Conservation (phyloP, 1,140 invertebrate genomes). For the Chrysomallon squamiferum region DNA sequence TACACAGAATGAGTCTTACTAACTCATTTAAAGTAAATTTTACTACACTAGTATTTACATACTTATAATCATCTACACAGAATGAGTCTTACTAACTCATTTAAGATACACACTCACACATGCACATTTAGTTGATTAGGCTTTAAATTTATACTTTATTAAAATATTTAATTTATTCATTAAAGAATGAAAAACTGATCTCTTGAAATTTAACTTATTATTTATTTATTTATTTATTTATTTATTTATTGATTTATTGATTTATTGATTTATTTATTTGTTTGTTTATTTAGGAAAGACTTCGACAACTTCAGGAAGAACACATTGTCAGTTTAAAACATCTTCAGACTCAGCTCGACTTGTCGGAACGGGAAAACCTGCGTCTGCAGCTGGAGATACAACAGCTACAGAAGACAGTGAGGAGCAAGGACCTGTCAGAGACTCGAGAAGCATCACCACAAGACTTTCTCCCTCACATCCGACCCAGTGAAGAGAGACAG, state of each 20-base stretch:
- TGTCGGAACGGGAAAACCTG: slow-evolving; percentile 49
- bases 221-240: too few species aligned
- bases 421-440: slow-evolving; percentile 13
- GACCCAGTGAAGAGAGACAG: slow-evolving; percentile 50
- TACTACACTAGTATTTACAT: too few species aligned
- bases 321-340: slow-evolving; percentile 42
- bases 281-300: slow-evolving; percentile 48
- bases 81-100: slow-evolving; percentile 47
- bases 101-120: too few species aligned
- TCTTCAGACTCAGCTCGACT: slow-evolving; percentile 57
- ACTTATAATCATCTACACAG: slow-evolving; percentile 51
- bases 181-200: too few species aligned
- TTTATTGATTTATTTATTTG: too few species aligned
- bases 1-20: slow-evolving; percentile 51
- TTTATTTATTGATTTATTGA: too few species aligned
- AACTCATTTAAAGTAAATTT: slow-evolving; percentile 44
- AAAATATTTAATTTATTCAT: too few species aligned
- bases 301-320: slow-evolving; percentile 50
- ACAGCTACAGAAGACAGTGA: slow-evolving; percentile 26
- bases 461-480: slow-evolving; percentile 38
- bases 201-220: too few species aligned
- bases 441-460: slow-evolving; percentile 32
- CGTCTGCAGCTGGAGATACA: slow-evolving; percentile 53
- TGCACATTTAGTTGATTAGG: too few species aligned
- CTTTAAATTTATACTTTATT: too few species aligned